Evolutionary conservation across 1,140 invertebrate species (phyloP).

Genomic region (Cardiocondyla obscurior): DNA sequence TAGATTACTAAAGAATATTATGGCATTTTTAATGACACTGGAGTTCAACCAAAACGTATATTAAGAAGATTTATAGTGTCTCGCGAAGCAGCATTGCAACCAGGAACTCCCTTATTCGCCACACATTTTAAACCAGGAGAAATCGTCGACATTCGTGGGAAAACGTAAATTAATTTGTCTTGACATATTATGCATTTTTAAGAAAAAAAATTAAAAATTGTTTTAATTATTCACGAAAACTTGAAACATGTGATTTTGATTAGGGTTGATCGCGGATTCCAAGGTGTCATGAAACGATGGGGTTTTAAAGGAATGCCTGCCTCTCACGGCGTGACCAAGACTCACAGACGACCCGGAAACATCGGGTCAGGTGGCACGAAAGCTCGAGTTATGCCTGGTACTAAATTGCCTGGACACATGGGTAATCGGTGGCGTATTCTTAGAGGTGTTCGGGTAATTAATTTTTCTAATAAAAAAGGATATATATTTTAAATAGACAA

Average conservation of each 20-base stretch:
- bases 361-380: slow-evolving; percentile 94
- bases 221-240: neutral
- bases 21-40: slow-evolving; percentile 92
- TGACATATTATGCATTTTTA: slow-evolving; percentile 28
- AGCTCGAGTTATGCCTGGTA: slow-evolving; percentile 95
- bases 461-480: slow-evolving; percentile 5
- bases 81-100: slow-evolving; percentile 92
- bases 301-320: slow-evolving; percentile 97
- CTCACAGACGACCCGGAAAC: slow-evolving; percentile 95
- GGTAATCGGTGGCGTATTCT: slow-evolving; percentile 91
- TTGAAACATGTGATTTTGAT: slow-evolving; percentile 59
- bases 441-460: slow-evolving; percentile 88
- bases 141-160: slow-evolving; percentile 94
- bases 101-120: slow-evolving; percentile 95
- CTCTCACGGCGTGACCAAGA: slow-evolving; percentile 97
- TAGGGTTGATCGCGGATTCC: slow-evolving; percentile 97
- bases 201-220: too few relatives aligned
- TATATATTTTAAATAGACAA: neutral
- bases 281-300: slow-evolving; percentile 98
- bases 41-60: slow-evolving; percentile 94
- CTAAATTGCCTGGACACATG: slow-evolving; percentile 99
- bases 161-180: slow-evolving; percentile 90
- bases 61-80: slow-evolving; percentile 94
- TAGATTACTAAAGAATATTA: slow-evolving; percentile 95
- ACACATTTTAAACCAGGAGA: slow-evolving; percentile 96